Conservation (phyloP, 2,888 invertebrate species). For the Sphaerophoria rueppellii region DNA sequence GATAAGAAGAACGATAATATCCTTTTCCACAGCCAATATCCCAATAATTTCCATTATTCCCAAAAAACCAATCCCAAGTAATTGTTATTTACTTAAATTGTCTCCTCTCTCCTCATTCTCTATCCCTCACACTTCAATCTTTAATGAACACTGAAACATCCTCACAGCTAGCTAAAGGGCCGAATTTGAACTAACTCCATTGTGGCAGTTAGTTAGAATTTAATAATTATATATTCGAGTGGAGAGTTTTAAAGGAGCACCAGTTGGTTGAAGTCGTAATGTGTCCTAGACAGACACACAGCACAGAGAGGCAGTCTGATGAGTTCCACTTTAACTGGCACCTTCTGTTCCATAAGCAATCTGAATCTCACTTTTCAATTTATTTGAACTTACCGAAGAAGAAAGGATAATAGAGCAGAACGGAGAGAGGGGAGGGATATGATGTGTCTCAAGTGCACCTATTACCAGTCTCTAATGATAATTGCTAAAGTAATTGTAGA, state of each 20-base stretch:
- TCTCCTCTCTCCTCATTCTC: background rate
- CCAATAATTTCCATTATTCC: conserved; percentile 35
- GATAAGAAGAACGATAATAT: background rate
- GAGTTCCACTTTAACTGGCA: background rate
- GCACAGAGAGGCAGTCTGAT: background rate
- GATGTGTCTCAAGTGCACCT: conserved; percentile 61
- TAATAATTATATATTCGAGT: conserved; percentile 54
- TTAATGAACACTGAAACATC: conserved; percentile 44
- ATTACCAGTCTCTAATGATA: conserved; percentile 61
- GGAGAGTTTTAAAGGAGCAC: background rate
- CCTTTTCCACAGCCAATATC: conserved; percentile 13
- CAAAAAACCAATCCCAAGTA: conserved; percentile 50
- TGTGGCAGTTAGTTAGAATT: conserved; percentile 60
- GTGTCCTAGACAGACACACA: conserved; percentile 28
- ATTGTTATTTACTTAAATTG: conserved; percentile 56
- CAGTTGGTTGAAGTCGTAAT: background rate
- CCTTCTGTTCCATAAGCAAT: background rate
- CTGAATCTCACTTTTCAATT: conserved; percentile 17
- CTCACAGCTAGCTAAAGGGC: conserved; percentile 18
- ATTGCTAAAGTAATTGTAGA: conserved; percentile 66
- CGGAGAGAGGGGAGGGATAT: background rate
- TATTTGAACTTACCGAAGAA: background rate
- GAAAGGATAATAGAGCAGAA: too few relatives aligned
- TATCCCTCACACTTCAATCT: conserved; percentile 5
- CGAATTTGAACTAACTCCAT: conserved; percentile 42